phyloP scores from a whole-genome alignment of 2,113 vertebrate species.

The Noturus placidus region DNA sequence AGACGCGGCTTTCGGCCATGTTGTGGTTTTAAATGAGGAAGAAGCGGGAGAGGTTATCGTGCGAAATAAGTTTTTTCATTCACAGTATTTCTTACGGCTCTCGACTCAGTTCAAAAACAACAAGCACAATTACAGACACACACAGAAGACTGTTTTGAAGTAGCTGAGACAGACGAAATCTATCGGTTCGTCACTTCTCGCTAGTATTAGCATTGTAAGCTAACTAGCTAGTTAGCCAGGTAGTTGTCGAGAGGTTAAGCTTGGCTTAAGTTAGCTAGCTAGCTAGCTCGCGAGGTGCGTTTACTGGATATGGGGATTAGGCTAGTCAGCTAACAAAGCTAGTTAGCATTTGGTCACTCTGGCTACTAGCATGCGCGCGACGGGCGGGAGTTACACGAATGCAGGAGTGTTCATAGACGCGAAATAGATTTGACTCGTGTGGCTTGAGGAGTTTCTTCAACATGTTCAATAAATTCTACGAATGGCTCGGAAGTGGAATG shows the following conservation, averaged over 20 bases:
- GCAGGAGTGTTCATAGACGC: slow-evolving; percentile 44
- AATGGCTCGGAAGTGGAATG: slow-evolving; percentile 72
- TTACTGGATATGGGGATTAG: slow-evolving; percentile 1
- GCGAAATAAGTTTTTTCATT: slow-evolving; percentile 63
- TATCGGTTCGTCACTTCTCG: slow-evolving; percentile 8
- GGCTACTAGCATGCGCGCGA: slow-evolving; percentile 57
- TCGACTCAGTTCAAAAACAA: background rate
- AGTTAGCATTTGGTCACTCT: slow-evolving; percentile 28
- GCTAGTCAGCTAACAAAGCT: slow-evolving; percentile 43
- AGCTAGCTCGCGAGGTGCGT: slow-evolving; percentile 27
- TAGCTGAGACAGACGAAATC: background rate
- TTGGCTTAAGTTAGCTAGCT: background rate
- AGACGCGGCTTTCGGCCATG: slow-evolving; percentile 71
- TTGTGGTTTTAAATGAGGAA: slow-evolving; percentile 85
- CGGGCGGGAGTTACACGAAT: slow-evolving; percentile 41
- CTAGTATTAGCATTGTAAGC: slow-evolving; percentile 43
- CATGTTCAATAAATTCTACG: slow-evolving; percentile 78
- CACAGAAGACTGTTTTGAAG: background rate
- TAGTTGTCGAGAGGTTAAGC: slow-evolving; percentile 20
- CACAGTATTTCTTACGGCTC: slow-evolving; percentile 48
- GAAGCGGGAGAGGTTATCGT: slow-evolving; percentile 79
- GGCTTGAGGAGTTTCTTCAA: slow-evolving; percentile 57
- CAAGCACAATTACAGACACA: background rate
- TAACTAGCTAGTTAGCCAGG: slow-evolving; percentile 41
- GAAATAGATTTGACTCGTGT: slow-evolving; percentile 18